Evolutionary conservation across 2,797 vertebrate species (phyloP), one percentile per base, ranked within the genome.

Genomic region (Synanceia verrucosa): DNA sequence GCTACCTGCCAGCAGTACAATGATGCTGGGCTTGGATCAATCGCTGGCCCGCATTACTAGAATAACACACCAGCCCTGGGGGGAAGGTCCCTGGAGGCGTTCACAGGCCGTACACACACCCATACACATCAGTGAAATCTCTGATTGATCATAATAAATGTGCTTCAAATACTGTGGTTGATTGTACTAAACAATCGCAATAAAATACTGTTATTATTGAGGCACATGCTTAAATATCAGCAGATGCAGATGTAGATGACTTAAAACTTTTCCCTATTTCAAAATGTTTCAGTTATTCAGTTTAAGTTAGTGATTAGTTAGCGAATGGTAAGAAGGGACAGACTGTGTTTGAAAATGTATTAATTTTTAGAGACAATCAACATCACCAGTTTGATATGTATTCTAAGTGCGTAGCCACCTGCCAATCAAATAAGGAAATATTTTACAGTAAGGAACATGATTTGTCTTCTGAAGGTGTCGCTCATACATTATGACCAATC

Each of bases 31-130:
- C 41, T 16, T 24, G 69, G 84, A 89, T 89, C 83, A 86, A 85
- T 90, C 31, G 55, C 66, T 62, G 65, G 33, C 71, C 77, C 75
- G 76, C 58, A 79, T 78, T 85, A 84, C 64, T 75, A 69, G 62
- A 80, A 70, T 74, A 74, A 60, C 51, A 81, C 57, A 61, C 14
- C 24, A 39, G 37, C 44, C 58, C 28, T 11, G 14, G 31, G 52
- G 39, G 62, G 52, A 9, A 57, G 43, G 65, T 53, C 60, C 29
- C 34, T 24, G 63, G 63, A 72, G 67, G 68, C 4, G 1, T 66
- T 64, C 36, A 56, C 39, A 47, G 39, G 8, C 48, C 9, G n/a
- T 31, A 29, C 29, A 1, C 47, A 55, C 59, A 11, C 73, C 13
- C 72, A n/a, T 61, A 39, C 72, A 62, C 29, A 18, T 69, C 63